Evolutionary conservation across 37 sponge, comb jelly and placozoan genomes (phyloP), one percentile per base, ranked within the genome.

Genomic region (Cliona cf. orientalis): DNA sequence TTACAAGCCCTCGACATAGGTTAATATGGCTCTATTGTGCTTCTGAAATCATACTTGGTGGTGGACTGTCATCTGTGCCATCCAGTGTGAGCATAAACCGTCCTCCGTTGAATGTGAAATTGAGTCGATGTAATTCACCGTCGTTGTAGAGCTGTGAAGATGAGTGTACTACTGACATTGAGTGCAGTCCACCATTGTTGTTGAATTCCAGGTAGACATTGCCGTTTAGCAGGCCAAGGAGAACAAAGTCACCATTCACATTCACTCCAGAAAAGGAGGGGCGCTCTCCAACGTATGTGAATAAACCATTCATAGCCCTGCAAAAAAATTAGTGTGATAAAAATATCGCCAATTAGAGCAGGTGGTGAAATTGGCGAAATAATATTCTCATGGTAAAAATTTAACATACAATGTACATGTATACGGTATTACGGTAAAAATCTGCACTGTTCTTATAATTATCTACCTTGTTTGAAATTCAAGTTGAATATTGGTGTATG

Each of bases 401-500:
- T n/a, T n/a, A n/a, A n/a, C n/a, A n/a, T n/a, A n/a, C n/a, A n/a
- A 66, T 5, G 66, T 29, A 49, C 55, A 11, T 49, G 17, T 49
- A 17, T 49, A 49, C 17, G 55, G 11, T 49, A 11, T 49, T 17
- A 49, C 55, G 17, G 17, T 21, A 49, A 11, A 49, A 17, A 17
- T 21, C 55, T 11, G 55, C 11, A 21, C 17, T 49, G 55, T 11
- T 49, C 17, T 17, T 68, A 7, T 26, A 9, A 7, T 14, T 44
- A 31, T 28, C 35, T 55, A 87, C 87, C 80, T 80, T 25, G 87
- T 80, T 66, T 65, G 66, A 37, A 87, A 80, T 36, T 63, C 36
- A 2, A 87, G 45, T 12, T 28, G 39, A 23, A 87, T 2, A 0
- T 40, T 42, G 31, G 59, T 68, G 26, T 67, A 80, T 0, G n/a